Evolutionary conservation across 2,113 vertebrate genomes (phyloP), one percentile per base, ranked within the genome.

Genomic region (Nipponia nippon): DNA sequence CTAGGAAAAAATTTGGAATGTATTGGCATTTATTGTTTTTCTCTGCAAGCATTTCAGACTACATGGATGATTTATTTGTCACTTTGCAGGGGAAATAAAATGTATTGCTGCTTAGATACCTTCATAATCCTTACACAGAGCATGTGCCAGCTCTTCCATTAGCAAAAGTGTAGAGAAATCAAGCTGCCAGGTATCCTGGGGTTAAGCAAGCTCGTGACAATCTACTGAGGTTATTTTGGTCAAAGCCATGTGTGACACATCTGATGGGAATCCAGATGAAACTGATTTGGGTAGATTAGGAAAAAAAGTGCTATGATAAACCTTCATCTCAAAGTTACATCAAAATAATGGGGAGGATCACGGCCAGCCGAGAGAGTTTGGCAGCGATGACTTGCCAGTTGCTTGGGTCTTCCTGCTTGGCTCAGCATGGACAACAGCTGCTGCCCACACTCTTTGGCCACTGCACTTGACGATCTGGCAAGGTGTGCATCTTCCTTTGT

Each of bases 111-210:
- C 42, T 84, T 71, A 89, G 47, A 53, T 49, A 78, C n/a, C 47
- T 87, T 65, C 44, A 20, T 32, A 84, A 84, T 69, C 77, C 89
- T 81, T 9, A 61, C 32, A 20, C n/a, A 70, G 85, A 72, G 26
- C 27, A 50, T 18, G 61, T 84, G 86, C 90, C 90, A 96, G 80
- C 80, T 92, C 56, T 89, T 82, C 86, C 83, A 65, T 92, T n/a
- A 93, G 90, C 76, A 29, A 26, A 89, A 82, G 15, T 18, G 72
- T 6, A 55, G 59, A 63, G 40, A 70, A 92, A 61, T 70, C 29
- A 72, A 70, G 42, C 75, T 42, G 70, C 42, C 42, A 53, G 67
- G 55, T 50, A 66, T 47, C 50, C 42, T 38, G 40, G 83, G 55
- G 59, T 84, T 92, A 55, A 71, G 83, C 32, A 71, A 87, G 47